Base-by-base conservation (phyloP, 2,797 vertebrate genomes). In the Lateolabrax maculatus region DNA sequence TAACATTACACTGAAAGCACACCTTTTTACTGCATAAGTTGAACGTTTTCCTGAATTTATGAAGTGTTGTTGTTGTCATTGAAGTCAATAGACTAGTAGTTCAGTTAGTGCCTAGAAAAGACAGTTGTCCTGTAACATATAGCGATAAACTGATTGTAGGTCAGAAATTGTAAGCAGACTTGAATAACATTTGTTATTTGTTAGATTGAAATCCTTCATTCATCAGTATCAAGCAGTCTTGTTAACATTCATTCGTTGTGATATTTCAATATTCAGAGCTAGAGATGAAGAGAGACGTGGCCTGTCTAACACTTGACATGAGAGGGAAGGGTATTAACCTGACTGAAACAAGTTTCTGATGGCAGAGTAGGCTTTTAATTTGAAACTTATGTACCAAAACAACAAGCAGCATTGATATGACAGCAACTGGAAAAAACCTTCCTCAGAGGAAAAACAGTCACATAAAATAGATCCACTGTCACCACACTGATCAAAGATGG, bases 361-460 rank as follows among this genome's bases (percentile, higher is more conserved):
- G 90, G 73, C 83, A 92, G 87, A 90, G 84, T 87, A 91, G 79
- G 88, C 87, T 84, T 93, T 97, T 96, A 97, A 94, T 94, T 90
- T 91, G 82, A 88, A 92, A 89, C 81, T 79, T 95, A 91, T 81
- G 70, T 96, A 92, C 84, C 86, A 92, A 94, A 94, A 92, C 91
- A 91, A 92, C 90, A 93, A 94, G 89, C 89, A 92, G 90, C 87
- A 83, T 83, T 90, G 81, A 88, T 92, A 92, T 91, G 87, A 92
- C 89, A 93, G 87, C 77, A 89, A 84, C 73, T 85, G 71, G 81
- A 85, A 89, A 75, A 87, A 84, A 77, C 21, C 70, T 80, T 83
- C 73, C 53, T 70, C 37, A 7, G 64, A 70, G 62, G 75, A 84
- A 76, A 90, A 91, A 87, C 56, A 86, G 77, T 91, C 84, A 90